Base-by-base conservation (phyloP, 1,140 invertebrate species). In the Drosophila funebris region DNA sequence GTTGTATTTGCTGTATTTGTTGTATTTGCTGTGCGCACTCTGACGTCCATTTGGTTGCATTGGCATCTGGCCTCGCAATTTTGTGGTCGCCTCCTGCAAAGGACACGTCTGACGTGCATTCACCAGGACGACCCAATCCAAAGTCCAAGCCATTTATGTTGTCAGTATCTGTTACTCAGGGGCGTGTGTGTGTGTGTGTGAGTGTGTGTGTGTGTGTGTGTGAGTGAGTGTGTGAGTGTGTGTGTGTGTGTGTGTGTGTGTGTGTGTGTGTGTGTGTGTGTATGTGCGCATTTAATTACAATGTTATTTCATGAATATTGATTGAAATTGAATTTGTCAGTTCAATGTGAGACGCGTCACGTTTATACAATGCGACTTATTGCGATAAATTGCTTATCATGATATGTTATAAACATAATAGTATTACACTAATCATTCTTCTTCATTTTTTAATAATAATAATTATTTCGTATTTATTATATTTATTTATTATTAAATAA, bases 31-130 rank as follows among this genome's bases (percentile, higher is more conserved):
- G 6, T 36, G 29, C 22, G n/a, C 20, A 31, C 58, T 2, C 16
- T 57, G 63, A 53, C 57, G 67, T 60, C 58, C 58, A 44, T 62
- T 61, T 37, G 13, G 39, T 36, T 64, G 60, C 52, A 54, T 54
- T 62, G 37, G 46, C 46, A 43, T 29, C 5, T 56, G 29, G 62
- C 27, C 39, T 56, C 50, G 50, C 39, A 48, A 37, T 48, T 48
- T 48, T 50, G 31, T 53, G 56, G 46, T 33, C 46, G 27, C 29
- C 52, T 37, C 14, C 60, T 70, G 82, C 78, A 75, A 82, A 85
- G 82, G 82, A 82, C 82, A 85, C 62, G 78, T 75, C 41, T 85
- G 82, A 85, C 83, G 78, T 79, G 78, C 73, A 67, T 14, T 46
- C 68, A 61, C 46, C 16, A 63, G 18, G 57, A 46, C 7, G 33